Base-by-base conservation (phyloP, 2,113 vertebrate genomes). In the Gorsachius goisagi region DNA sequence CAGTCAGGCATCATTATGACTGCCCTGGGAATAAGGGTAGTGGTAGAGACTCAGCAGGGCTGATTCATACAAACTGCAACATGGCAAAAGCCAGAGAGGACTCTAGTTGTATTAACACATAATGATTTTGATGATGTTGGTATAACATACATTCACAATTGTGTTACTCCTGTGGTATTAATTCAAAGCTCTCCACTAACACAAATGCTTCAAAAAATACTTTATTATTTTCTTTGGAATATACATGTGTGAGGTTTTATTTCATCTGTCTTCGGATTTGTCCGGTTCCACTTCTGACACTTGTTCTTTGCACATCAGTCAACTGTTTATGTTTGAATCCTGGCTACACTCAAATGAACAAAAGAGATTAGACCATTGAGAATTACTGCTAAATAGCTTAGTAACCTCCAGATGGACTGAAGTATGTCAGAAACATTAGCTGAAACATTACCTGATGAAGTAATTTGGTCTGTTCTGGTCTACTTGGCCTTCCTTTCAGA, bases 401-500 rank as follows among this genome's bases (percentile, higher is more conserved):
- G 24, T 69, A 85, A 33, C n/a, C n/a, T 73, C 49, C 12, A 67
- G 27, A 72, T 11, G 39, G 39, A 52, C 12, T 59, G n/a, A 71
- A 78, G 23, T 35, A 63, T 24, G 39, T 27, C 62, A 68, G 35
- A 75, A 71, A 53, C 10, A 77, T 78, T 90, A 98, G 97, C 96
- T 97, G 35, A 75, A 71, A 50, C 9, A 77, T 78, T 91, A 98
- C 97, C 96, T 97, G 86, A 71, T 98, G 96, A 63, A 98, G 96
- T 86, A 95, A 96, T 64, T 85, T 73, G 62, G 98, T 85, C 83
- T 86, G 53, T 62, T 98, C 95, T 41, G 69, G 71, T 59, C 95
- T 96, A 26, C 55, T 86, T 22, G 56, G 56, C 32, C 56, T 58
- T 58, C 32, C 56, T n/a, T 58, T n/a, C 56, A 58, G 56, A n/a